phyloP scores from a whole-genome alignment of 2,113 vertebrate species.

The Hippopotamus amphibius region DNA sequence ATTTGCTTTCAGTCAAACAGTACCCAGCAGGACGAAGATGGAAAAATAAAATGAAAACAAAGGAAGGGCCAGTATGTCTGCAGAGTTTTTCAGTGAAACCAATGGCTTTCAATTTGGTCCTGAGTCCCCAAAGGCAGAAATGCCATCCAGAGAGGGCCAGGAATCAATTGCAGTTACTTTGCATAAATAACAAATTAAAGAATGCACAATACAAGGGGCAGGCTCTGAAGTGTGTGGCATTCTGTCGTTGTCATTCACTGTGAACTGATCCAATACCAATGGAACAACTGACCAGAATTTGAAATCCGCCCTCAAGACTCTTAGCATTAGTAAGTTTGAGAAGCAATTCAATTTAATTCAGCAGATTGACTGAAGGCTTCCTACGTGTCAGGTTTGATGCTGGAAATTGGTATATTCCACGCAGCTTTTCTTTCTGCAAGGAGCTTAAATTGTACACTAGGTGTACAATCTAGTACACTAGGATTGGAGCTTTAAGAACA shows the following conservation, averaged over 20 bases:
- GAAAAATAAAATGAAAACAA: background rate
- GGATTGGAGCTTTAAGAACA: background rate
- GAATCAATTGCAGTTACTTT: background rate
- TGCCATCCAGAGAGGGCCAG: background rate
- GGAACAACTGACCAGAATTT: background rate
- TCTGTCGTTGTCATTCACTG: background rate
- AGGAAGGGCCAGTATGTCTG: background rate
- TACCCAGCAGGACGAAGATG: background rate
- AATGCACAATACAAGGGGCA: background rate
- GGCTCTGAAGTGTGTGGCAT: background rate
- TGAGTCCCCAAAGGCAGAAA: background rate
- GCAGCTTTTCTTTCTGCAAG: background rate
- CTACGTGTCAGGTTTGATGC: background rate
- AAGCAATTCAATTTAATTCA: conserved; percentile 26
- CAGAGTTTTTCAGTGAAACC: background rate
- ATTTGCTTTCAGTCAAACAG: background rate
- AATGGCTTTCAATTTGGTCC: background rate
- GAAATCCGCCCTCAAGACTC: background rate
- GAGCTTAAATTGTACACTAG: background rate
- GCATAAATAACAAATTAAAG: background rate
- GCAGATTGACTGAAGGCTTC: background rate
- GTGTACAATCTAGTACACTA: background rate
- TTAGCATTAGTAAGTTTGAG: background rate
- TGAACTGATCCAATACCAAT: background rate
- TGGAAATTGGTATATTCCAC: background rate